Evolutionary conservation across 2,113 vertebrate species (phyloP).

Genomic region (Apteryx mantelli): DNA sequence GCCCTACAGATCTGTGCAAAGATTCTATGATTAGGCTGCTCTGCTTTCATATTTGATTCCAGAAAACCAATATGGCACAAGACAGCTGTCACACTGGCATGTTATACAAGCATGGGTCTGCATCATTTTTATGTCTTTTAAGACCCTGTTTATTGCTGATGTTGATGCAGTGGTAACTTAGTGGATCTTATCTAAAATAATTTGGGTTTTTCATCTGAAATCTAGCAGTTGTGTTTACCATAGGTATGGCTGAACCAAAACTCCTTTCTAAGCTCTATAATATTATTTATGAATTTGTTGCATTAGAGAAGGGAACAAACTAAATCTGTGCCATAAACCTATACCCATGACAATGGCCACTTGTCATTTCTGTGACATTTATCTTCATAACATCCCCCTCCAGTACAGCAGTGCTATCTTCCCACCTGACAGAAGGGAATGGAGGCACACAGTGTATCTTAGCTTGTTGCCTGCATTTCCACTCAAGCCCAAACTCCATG

Average conservation of each 20-base stretch:
- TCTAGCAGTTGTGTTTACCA: not conserved
- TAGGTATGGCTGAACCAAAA: not conserved
- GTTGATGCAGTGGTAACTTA: not conserved
- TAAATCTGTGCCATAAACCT: not conserved
- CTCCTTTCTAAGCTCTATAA: not conserved
- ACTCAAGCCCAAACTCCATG: not conserved
- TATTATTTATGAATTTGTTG: not conserved
- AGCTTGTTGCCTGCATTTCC: not conserved
- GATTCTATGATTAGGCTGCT: not conserved
- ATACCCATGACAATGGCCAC: not conserved
- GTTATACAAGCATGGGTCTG: not conserved
- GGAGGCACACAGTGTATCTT: accelerated
- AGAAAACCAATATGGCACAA: not conserved
- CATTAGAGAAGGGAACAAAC: not conserved
- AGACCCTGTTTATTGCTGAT: not conserved
- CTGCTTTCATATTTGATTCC: not conserved
- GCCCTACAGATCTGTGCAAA: not conserved
- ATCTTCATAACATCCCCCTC: not conserved
- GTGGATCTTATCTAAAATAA: not conserved
- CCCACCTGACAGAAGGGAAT: not conserved
- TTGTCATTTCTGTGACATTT: not conserved
- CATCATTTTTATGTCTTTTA: not conserved
- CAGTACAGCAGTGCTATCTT: not conserved
- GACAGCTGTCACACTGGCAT: not conserved
- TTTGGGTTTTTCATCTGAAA: not conserved